Conservation (phyloP, 2,888 invertebrate species). For the Chloroclystis v-ata region DNA sequence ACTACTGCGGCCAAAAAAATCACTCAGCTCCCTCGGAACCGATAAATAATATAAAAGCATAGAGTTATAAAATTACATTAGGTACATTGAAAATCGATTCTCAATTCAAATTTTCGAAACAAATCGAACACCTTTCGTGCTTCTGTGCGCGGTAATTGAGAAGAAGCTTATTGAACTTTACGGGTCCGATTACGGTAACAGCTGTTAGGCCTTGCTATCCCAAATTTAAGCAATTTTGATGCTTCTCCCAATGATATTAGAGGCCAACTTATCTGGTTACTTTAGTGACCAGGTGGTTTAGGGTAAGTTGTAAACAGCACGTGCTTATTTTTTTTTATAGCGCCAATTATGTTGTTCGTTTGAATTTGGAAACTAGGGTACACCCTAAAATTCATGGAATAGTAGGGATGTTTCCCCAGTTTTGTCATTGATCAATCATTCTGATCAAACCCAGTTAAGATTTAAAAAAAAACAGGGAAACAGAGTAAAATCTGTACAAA, state of each 20-base stretch:
- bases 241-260: background rate
- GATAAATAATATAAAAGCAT: too few relatives aligned
- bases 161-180: slow-evolving; percentile 1
- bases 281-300: background rate
- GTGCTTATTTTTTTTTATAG: background rate
- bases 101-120: slow-evolving; percentile 9
- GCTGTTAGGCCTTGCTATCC: slow-evolving; percentile 6
- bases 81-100: background rate
- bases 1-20: too few relatives aligned
- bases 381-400: too few relatives aligned
- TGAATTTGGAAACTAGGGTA: background rate
- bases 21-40: too few relatives aligned
- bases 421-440: too few relatives aligned
- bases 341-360: background rate
- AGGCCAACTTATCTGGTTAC: background rate
- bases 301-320: background rate
- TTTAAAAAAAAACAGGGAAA: too few relatives aligned
- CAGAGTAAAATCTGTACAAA: too few relatives aligned
- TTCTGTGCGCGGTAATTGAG: slow-evolving; percentile 8
- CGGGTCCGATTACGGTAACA: slow-evolving; percentile 5
- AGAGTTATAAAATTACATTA: too few relatives aligned
- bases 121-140: slow-evolving; percentile 11
- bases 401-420: too few relatives aligned
- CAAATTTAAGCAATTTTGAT: background rate
- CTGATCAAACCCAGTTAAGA: too few relatives aligned